Evolutionary conservation across 2,113 vertebrate species (phyloP), one percentile per base, ranked within the genome.

Genomic region (Rhodinocichla rosea): DNA sequence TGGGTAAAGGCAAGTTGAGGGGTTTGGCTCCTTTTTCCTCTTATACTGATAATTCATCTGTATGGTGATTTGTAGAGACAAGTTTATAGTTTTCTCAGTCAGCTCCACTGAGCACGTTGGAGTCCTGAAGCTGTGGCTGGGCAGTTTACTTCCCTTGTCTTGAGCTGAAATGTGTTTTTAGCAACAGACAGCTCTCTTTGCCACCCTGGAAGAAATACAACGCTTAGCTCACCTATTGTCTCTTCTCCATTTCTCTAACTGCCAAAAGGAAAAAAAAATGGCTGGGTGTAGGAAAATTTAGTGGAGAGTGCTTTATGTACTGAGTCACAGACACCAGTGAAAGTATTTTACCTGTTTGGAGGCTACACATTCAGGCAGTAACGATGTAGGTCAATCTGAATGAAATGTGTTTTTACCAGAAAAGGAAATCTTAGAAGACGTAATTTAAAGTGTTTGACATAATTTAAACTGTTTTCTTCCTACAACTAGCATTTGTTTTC

Each of bases 11-110:
- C 77, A 83, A 4, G 6, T 62, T 86, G 22, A 73, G 28, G 11
- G 5, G 0, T 42, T 70, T 15, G 4, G 26, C 1, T 0, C 13
- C 10, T 23, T 35, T 45, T 21, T 0, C 8, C 10, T 6, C 5
- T n/a, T 12, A 28, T n/a, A 73, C n/a, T 53, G n/a, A 14, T 64
- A 81, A 52, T 80, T 80, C 35, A 19, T 56, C 62, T 69, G n/a
- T 28, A 17, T 13, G 14, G 35, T 71, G 73, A 70, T 94, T 90
- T 82, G 32, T 71, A 84, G 83, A 28, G 17, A 30, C 19, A 81
- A 70, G 10, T 80, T 70, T 90, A 67, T 13, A 88, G 39, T 42
- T 65, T 73, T 53, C 39, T 70, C 42, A 71, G 44, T 42, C 37
- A 77, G 55, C 15, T 77, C 10, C 30, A 64, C 9, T 0, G 1